Evolutionary conservation across 2,113 vertebrate genomes (phyloP), one percentile per base, ranked within the genome.

Genomic region (Hipposideros armiger): DNA sequence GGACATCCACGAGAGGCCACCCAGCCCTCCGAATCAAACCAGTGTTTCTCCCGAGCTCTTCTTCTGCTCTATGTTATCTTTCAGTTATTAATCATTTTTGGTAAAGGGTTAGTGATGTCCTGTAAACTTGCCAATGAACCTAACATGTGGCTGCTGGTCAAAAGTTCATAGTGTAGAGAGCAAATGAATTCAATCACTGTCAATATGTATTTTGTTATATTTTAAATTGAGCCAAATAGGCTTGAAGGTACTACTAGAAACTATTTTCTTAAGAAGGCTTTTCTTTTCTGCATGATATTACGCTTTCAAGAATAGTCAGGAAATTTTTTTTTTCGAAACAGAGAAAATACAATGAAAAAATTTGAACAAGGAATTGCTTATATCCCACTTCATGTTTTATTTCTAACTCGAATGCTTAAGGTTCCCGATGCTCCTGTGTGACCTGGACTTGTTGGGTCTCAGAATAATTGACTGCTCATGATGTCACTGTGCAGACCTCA

Each of bases 291-390:
- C n/a, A 32, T 74, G 36, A 4, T 58, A 26, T 50, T 87, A 93
- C 90, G 84, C 40, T 84, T 89, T 93, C 45, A 54, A 89, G 36
- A 91, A 83, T 86, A 81, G n/a, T 77, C 50, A 58, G 45, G 80
- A 67, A 85, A 26, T 77, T 60, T 52, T 40, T 45, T 50, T 80
- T 30, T 32, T 16, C 56, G 88, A 56, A 70, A 82, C 16, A 42
- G 52, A 83, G 86, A 82, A 56, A 87, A 86, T 36, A n/a, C 6
- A 78, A 1, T 82, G 85, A 54, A 93, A 93, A 58, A 47, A 11
- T 62, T 36, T 47, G 60, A 91, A 72, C 10, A 62, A 85, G 87
- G 54, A 82, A 54, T 94, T 91, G 94, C 77, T 76, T 76, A 52
- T 87, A 3, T 62, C 28, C 56, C 40, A 16, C 22, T 86, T 95